A percentile compares a stretch with the other conserved stretches of the same genome.
phyloP scores from a whole-genome alignment of 2,888 invertebrate species.

The Julus scandinavius region DNA sequence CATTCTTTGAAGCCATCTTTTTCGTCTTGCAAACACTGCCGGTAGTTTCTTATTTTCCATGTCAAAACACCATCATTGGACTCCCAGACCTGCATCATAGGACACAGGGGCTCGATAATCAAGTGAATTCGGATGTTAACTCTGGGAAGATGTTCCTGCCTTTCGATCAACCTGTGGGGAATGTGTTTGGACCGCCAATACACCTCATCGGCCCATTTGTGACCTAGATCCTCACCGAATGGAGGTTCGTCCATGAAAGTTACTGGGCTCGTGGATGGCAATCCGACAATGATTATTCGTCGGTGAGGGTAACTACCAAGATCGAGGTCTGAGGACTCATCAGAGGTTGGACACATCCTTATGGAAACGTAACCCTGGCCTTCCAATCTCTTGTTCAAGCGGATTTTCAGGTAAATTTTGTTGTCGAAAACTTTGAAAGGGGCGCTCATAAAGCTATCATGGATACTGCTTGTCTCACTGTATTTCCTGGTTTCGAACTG shows the following conservation, averaged over 20 bases:
- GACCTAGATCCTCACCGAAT: background rate
- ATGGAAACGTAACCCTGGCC: background rate
- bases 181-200: background rate
- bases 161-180: background rate
- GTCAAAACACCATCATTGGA: conserved; percentile 21
- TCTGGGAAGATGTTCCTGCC: background rate
- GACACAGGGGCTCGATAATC: conserved; percentile 43
- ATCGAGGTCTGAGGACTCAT: background rate
- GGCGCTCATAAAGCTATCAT: background rate
- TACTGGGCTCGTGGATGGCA: background rate
- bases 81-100: background rate
- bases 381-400: background rate
- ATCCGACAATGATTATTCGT: background rate
- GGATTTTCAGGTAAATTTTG: background rate
- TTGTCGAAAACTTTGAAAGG: background rate
- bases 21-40: background rate
- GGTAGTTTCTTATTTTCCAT: conserved; percentile 21
- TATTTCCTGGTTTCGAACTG: background rate
- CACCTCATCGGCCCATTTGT: background rate
- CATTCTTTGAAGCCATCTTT: conserved; percentile 27
- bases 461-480: background rate
- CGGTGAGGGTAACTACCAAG: background rate
- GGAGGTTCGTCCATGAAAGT: conserved; percentile 22
- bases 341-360: background rate
- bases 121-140: background rate